Evolutionary conservation across 2,797 vertebrate species (phyloP).

Genomic region (Alauda arvensis): DNA sequence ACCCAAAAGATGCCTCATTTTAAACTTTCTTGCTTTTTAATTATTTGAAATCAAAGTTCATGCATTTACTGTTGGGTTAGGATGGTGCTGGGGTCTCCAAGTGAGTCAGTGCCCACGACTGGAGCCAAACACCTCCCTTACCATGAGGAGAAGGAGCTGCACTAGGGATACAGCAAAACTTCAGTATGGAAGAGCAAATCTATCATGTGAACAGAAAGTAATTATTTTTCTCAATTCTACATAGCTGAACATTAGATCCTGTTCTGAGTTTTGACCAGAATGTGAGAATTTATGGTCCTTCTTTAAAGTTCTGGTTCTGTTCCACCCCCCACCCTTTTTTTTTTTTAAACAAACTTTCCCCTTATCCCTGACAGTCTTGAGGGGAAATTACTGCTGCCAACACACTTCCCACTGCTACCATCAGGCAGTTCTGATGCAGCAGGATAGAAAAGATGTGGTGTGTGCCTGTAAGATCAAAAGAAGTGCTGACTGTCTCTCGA

Average conservation of each 20-base stretch:
- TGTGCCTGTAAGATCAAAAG: not conserved
- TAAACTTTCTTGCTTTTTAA: not conserved
- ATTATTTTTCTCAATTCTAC: not conserved
- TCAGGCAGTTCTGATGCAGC: not conserved
- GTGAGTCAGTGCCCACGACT: not conserved
- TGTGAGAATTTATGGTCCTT: not conserved
- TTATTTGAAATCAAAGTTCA: not conserved
- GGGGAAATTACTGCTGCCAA: not conserved
- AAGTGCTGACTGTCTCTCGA: not conserved
- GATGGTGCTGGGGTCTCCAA: not conserved
- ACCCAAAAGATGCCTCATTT: not conserved
- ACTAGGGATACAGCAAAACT: not conserved
- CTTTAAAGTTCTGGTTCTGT: not conserved
- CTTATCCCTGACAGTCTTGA: not conserved
- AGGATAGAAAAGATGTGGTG: not conserved
- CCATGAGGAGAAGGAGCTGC: fast-evolving
- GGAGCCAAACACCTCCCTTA: not conserved
- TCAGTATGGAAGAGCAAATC: not conserved
- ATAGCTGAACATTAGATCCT: not conserved
- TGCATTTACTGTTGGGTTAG: not conserved
- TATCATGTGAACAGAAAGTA: not conserved
- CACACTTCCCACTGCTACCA: not conserved
- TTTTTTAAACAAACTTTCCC: not conserved
- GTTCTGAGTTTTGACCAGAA: not conserved
- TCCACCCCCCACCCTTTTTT: not conserved